Evolutionary conservation across 2,888 invertebrate species (phyloP), one percentile per base, ranked within the genome.

Genomic region (Parochlus steinenii): DNA sequence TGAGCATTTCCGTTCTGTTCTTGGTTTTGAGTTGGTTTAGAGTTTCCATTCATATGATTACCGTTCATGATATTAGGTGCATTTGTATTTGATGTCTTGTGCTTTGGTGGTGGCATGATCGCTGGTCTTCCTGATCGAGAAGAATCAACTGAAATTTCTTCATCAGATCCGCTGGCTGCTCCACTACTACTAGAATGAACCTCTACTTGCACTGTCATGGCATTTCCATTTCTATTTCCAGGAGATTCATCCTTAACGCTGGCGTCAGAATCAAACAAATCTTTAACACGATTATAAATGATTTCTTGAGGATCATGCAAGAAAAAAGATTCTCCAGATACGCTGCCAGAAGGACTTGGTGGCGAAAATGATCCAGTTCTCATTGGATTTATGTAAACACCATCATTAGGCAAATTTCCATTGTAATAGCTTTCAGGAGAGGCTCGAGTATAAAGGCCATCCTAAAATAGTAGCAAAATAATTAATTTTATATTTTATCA

Each of bases 311-410:
- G 78, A 49, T 77, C 77, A 60, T 87, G 87, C 33, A 89, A 65
- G 54, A 82, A 89, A 64, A 87, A 89, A 5, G 79, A 73, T 47
- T 75, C 74, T n/a, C 67, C 65, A 6, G 58, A 58, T 34, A 62
- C 55, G 48, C 68, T 67, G 41, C 65, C 71, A 31, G 63, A 68
- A 33, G 64, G 66, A 57, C 52, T 69, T 23, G 58, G 53, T 52
- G 57, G 69, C 55, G 56, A 66, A 56, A 46, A 61, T 57, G 67
- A 58, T 8, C 49, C 52, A 40, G 44, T 47, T 24, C 67, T 56
- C 80, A 85, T 82, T 0, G 85, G 83, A 53, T 83, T 85, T 40
- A 86, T 74, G 51, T 85, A 86, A 26, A 85, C 65, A 0, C 85
- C 85, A 47, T 85, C 82, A 38, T 57, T 58, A 30, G 59, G 57